Evolutionary conservation across 2,113 vertebrate genomes (phyloP), one percentile per base, ranked within the genome.

Genomic region (Rhinoderma darwinii): DNA sequence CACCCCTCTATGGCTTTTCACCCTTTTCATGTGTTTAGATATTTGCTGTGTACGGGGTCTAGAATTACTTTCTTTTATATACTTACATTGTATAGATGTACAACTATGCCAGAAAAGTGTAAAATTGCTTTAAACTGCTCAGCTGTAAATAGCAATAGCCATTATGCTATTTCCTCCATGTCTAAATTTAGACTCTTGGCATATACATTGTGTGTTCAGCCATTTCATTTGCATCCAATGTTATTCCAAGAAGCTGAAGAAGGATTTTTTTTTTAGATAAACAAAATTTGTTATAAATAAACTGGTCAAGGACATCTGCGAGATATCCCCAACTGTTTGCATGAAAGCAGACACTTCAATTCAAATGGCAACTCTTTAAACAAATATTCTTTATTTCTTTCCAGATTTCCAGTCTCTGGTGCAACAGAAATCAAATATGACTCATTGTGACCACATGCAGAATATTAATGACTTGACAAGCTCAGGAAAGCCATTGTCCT

Each of bases 391-490:
- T 63, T 44, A n/a, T 39, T 70, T 59, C 73, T 35, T 81, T 79
- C 77, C 63, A 81, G 50, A 86, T 86, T 73, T 56, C 78, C 66
- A 81, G 77, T 81, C 77, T 74, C 63, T 81, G 85, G 66, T 73
- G 50, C 50, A 86, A n/a, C 6, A 72, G 70, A 56, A 86, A 80
- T 86, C 74, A 79, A 79, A 81, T 59, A 32, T 86, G 66, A 81
- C 50, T 86, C 77, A 86, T 27, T 86, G 59, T 86, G 66, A 56
- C 77, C 77, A 86, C 77, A 86, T 86, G 77, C 56, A 27, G 77
- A 81, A 61, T 86, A 81, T 86, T 73, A 74, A 81, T 81, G 63
- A 73, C 15, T 61, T 61, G 47, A 59, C 35, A 59, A 22, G 76
- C 76, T 80, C 30, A 70, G 56, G 70, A 81, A 86, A n/a, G 4